A percentile compares a stretch with the other conserved stretches of the same genome.
These are phyloP conservation scores for Rhabdomys pumilio DNA, from an alignment of 2,797 vertebrate species.

Conservation along the genomic window DNA sequence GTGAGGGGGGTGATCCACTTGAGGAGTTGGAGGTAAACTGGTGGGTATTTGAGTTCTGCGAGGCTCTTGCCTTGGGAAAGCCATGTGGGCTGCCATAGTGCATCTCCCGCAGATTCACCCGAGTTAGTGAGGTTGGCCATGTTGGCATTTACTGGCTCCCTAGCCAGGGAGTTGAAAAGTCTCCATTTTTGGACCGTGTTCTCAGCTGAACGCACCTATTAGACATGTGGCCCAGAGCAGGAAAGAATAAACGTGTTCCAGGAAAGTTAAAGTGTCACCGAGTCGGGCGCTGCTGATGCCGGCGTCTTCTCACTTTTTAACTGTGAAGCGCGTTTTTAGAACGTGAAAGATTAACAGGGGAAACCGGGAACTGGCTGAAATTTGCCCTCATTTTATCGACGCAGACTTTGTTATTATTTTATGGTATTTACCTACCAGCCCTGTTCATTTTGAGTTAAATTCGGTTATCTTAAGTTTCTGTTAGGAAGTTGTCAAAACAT, in stretches of 20 bases:
- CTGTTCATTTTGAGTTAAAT: slow-evolving; percentile 71
- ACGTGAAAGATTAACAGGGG: slow-evolving; percentile 77
- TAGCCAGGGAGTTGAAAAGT: neutral
- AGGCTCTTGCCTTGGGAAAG: neutral
- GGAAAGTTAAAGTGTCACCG: slow-evolving; percentile 73
- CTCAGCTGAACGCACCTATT: slow-evolving; percentile 1
- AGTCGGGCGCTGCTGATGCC: slow-evolving; percentile 65
- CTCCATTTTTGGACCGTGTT: neutral
- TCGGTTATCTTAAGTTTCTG: slow-evolving; percentile 62
- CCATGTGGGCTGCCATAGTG: rapidly evolving
- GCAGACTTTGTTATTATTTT: slow-evolving; percentile 68
- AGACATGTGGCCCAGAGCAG: neutral
- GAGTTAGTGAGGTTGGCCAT: too few species aligned
- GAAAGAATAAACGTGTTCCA: slow-evolving; percentile 34
- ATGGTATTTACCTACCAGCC: slow-evolving; percentile 36
- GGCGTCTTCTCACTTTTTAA: slow-evolving; percentile 72
- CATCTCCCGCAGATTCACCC: rapidly evolving
- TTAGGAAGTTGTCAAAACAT: slow-evolving; percentile 57
- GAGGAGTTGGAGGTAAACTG: neutral
- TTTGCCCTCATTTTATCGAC: slow-evolving; percentile 70
- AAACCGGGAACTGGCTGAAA: slow-evolving; percentile 56
- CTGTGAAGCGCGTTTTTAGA: slow-evolving; percentile 76
- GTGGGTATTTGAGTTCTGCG: neutral
- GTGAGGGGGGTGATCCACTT: neutral
- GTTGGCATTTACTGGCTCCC: neutral